These are phyloP conservation scores for Coracopsis vasa DNA, from an alignment of 2,113 vertebrate genomes.

Conservation along the genomic window DNA sequence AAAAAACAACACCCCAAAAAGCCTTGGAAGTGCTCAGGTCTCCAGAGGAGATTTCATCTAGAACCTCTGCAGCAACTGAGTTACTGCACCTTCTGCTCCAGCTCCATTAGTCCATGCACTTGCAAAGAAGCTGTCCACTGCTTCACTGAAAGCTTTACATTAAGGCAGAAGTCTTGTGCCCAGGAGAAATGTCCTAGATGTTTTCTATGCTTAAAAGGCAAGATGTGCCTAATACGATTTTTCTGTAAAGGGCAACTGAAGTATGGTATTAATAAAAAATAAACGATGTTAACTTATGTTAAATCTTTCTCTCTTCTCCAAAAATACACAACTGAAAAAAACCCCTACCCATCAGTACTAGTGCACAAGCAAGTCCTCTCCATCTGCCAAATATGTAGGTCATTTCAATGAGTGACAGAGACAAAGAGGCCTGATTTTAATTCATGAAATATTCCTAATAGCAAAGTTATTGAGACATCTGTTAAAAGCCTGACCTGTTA, in stretches of 20 bases:
- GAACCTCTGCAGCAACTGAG: neutral
- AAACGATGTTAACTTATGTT: constrained; percentile 60
- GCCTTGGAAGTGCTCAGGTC: neutral
- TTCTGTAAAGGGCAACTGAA: constrained; percentile 54
- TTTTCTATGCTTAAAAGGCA: constrained; percentile 35
- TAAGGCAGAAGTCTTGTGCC: constrained; percentile 20
- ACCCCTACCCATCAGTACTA: constrained; percentile 14
- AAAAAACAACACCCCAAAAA: neutral
- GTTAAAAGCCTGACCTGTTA: constrained; percentile 62
- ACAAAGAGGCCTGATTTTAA: constrained; percentile 60
- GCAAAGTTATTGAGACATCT: constrained; percentile 68
- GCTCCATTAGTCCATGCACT: neutral
- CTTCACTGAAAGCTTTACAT: constrained; percentile 35
- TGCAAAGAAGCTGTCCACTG: neutral
- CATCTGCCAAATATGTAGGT: constrained; percentile 61
- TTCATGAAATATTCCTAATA: constrained; percentile 64
- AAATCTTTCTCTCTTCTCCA: constrained; percentile 45
- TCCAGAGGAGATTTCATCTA: neutral
- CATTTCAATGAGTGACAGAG: constrained; percentile 63
- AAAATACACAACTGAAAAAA: constrained; percentile 52
- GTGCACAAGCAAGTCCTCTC: constrained; percentile 53
- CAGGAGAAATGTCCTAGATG: constrained; percentile 53
- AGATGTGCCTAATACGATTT: constrained; percentile 26
- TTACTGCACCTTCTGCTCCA: constrained; percentile 9
- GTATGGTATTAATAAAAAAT: constrained; percentile 68